Percentiles rank a stretch among this genome's conserved stretches.
Evolutionary conservation across 2,797 vertebrate species (phyloP).

Genomic region (Sebastes cheni): DNA sequence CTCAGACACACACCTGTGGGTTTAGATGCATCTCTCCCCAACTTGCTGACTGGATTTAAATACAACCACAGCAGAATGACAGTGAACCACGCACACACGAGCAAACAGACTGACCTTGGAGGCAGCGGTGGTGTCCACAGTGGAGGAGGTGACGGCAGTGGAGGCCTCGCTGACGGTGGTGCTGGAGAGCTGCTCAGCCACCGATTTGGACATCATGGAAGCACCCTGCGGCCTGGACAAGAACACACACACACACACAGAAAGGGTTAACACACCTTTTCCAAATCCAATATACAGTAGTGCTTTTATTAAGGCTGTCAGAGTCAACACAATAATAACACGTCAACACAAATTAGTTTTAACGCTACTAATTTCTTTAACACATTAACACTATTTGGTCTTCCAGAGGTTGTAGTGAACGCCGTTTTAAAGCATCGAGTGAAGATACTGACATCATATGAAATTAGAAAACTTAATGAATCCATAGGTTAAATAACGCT

Average conservation of each 20-base stretch:
- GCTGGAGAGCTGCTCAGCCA: slow-evolving; percentile 86
- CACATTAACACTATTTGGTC: too few relatives aligned
- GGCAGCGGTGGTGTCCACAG: slow-evolving; percentile 83
- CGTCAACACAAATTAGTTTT: too few relatives aligned
- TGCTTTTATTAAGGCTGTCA: too few relatives aligned
- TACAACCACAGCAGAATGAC: background rate
- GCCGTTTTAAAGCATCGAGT: too few relatives aligned
- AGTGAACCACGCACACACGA: background rate
- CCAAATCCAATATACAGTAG: background rate
- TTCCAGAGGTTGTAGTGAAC: too few relatives aligned
- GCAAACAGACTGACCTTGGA: slow-evolving; percentile 84
- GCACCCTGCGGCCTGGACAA: slow-evolving; percentile 79
- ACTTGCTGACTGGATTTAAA: background rate
- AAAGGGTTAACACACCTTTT: background rate
- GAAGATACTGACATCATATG: too few relatives aligned
- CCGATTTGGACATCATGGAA: slow-evolving; percentile 84
- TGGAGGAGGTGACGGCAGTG: slow-evolving; percentile 88
- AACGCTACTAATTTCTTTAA: too few relatives aligned
- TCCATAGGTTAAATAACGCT: too few relatives aligned
- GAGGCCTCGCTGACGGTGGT: slow-evolving; percentile 93
- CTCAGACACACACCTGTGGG: background rate
- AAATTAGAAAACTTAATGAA: too few relatives aligned
- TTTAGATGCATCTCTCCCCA: background rate
- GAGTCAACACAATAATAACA: too few relatives aligned
- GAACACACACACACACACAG: slow-evolving; percentile 8